A percentile compares a stretch with the other conserved stretches of the same genome.
Evolutionary conservation across 2,888 invertebrate species (phyloP).

Genomic region (Nipponacmea schrenckii): DNA sequence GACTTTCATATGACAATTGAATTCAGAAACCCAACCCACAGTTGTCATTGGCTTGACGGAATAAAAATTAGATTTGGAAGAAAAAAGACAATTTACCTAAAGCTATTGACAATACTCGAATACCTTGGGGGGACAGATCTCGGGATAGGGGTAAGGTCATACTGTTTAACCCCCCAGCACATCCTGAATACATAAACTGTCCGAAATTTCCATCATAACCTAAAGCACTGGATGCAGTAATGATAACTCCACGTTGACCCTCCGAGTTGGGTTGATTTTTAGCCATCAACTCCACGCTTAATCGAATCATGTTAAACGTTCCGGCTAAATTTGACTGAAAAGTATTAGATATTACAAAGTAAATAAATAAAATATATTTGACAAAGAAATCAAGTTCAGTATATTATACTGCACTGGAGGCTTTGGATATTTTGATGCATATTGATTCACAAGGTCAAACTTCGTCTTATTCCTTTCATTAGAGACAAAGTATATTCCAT

Average conservation of each 20-base stretch:
- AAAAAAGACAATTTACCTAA: slow-evolving; percentile 63
- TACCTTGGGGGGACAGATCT: slow-evolving; percentile 76
- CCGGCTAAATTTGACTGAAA: slow-evolving; percentile 85
- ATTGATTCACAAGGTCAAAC: no score
- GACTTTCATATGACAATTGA: no score
- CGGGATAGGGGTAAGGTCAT: slow-evolving; percentile 97
- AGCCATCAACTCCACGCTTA: slow-evolving; percentile 83
- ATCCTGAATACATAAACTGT: slow-evolving; percentile 92
- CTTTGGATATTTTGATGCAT: neutral
- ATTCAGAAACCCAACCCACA: no score
- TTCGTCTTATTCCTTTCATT: no score
- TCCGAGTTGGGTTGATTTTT: slow-evolving; percentile 83
- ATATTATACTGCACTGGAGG: neutral
- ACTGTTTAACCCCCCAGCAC: slow-evolving; percentile 89
- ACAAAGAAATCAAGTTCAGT: neutral
- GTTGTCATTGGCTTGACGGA: neutral
- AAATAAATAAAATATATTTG: neutral
- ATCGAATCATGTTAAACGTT: slow-evolving; percentile 91
- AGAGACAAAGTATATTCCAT: no score
- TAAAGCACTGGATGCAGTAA: slow-evolving; percentile 95
- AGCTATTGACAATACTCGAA: slow-evolving; percentile 70
- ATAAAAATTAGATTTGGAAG: neutral
- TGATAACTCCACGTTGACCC: slow-evolving; percentile 90
- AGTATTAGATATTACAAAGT: neutral
- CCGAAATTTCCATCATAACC: slow-evolving; percentile 97